phyloP scores from a whole-genome alignment of 2,888 invertebrate species.

The Plebejus melissa region DNA sequence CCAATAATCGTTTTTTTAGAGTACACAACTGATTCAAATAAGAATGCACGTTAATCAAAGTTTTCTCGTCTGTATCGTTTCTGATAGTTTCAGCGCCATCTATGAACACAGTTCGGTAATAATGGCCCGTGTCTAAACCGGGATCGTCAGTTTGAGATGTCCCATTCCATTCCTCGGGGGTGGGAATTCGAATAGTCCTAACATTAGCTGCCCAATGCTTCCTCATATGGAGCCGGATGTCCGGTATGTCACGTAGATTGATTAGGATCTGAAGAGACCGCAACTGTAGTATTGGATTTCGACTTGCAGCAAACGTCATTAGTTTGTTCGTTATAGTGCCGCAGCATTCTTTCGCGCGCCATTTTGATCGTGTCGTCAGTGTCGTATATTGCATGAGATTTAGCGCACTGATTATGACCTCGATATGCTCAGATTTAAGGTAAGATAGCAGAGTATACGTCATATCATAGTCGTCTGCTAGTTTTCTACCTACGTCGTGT shows the following conservation, averaged over 20 bases:
- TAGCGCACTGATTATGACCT: slow-evolving; percentile 53
- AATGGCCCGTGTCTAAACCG: slow-evolving; percentile 56
- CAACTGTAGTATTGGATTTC: slow-evolving; percentile 56
- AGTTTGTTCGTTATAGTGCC: slow-evolving; percentile 50
- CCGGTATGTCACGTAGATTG: slow-evolving; percentile 66
- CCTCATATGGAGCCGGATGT: slow-evolving; percentile 56
- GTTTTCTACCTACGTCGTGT: slow-evolving; percentile 54
- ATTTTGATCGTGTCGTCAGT: slow-evolving; percentile 60
- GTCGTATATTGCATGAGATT: slow-evolving; percentile 60
- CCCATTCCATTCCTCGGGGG: slow-evolving; percentile 62
- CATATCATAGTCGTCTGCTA: slow-evolving; percentile 61
- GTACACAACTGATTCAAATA: slow-evolving; percentile 49
- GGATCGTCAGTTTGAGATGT: slow-evolving; percentile 53
- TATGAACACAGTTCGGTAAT: slow-evolving; percentile 61
- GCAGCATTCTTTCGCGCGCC: slow-evolving; percentile 61
- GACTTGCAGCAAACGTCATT: slow-evolving; percentile 38
- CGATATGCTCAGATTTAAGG: slow-evolving; percentile 43
- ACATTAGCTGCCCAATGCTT: slow-evolving; percentile 49
- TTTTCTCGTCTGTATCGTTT: slow-evolving; percentile 55
- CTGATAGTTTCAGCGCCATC: slow-evolving; percentile 58
- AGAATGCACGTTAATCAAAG: slow-evolving; percentile 57
- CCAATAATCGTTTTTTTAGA: slow-evolving; percentile 50
- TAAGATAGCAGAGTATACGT: slow-evolving; percentile 47
- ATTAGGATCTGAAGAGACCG: slow-evolving; percentile 58
- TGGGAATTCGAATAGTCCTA: slow-evolving; percentile 46